Percentiles rank a stretch among this genome's conserved stretches.
phyloP scores from a whole-genome alignment of 2,113 vertebrate genomes.

The Istiophorus platypterus region DNA sequence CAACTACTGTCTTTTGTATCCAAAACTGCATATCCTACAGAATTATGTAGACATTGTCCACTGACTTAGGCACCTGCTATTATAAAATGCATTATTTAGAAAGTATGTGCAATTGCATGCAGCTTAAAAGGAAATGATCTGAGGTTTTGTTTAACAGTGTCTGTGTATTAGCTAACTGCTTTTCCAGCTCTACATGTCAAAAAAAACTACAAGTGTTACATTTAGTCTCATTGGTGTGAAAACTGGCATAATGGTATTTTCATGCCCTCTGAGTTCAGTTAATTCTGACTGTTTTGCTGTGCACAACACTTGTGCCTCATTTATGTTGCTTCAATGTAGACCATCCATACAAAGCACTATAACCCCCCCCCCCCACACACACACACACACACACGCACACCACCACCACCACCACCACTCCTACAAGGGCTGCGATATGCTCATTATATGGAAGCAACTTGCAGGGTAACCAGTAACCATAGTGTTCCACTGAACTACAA shows the following conservation, averaged over 20 bases:
- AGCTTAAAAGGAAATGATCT: too few species aligned
- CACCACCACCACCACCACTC: too few species aligned
- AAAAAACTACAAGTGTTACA: constrained; percentile 9
- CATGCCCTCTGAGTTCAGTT: constrained; percentile 13
- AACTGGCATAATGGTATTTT: constrained; percentile 13
- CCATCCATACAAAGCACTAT: background rate
- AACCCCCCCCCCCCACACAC: constrained; percentile 1
- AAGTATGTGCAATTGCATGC: background rate
- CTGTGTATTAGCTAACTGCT: too few species aligned
- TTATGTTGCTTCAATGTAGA: constrained; percentile 8
- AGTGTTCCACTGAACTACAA: background rate
- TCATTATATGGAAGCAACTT: constrained; percentile 25
- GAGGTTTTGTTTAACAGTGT: too few species aligned
- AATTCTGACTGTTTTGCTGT: constrained; percentile 8
- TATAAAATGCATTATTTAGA: too few species aligned
- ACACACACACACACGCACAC: too few species aligned
- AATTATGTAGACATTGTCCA: too few species aligned
- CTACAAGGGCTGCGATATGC: constrained; percentile 3
- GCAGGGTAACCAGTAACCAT: background rate
- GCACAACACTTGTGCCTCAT: constrained; percentile 1
- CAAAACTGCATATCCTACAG: too few species aligned
- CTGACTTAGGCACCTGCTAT: too few species aligned
- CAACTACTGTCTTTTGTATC: too few species aligned
- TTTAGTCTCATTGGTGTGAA: constrained; percentile 27
- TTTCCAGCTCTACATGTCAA: background rate